A percentile compares a stretch with the other conserved stretches of the same genome.
These are phyloP conservation scores for Sclerurus mexicanus DNA, from an alignment of 2,113 vertebrate species.

Conservation along the genomic window DNA sequence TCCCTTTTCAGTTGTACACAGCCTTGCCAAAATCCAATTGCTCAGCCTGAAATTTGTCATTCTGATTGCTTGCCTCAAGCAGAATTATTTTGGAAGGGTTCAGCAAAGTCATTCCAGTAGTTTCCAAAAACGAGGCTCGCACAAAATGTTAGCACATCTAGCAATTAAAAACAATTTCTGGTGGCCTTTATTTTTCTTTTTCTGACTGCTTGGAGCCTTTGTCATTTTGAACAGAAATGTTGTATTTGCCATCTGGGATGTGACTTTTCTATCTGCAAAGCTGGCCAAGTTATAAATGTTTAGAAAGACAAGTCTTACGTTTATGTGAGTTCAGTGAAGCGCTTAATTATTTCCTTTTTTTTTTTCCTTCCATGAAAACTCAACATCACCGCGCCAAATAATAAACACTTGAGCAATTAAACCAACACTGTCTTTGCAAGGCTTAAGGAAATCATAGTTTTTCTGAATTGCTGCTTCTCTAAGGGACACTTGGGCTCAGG, in stretches of 20 bases:
- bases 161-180: slow-evolving; percentile 37
- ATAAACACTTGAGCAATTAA: neutral
- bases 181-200: neutral
- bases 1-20: neutral
- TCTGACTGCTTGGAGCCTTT: neutral
- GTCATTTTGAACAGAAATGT: slow-evolving; percentile 3
- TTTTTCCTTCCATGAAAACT: neutral
- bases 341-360: neutral
- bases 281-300: neutral
- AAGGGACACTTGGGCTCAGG: neutral
- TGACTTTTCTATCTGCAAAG: slow-evolving; percentile 6
- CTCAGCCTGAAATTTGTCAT: slow-evolving; percentile 24
- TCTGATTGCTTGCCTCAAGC: slow-evolving; percentile 19
- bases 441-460: neutral
- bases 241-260: slow-evolving; percentile 4
- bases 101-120: slow-evolving; percentile 22
- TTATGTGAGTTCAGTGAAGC: slow-evolving; percentile 1
- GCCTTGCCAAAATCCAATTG: slow-evolving; percentile 27
- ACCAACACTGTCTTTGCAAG: neutral
- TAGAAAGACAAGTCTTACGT: neutral
- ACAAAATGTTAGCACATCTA: neutral
- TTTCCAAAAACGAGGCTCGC: slow-evolving; percentile 4
- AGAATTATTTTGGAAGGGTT: slow-evolving; percentile 27
- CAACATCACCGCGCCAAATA: neutral
- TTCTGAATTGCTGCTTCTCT: neutral